Evolutionary conservation across 2,888 invertebrate genomes (phyloP), one percentile per base, ranked within the genome.

Genomic region (Drosophila recens): DNA sequence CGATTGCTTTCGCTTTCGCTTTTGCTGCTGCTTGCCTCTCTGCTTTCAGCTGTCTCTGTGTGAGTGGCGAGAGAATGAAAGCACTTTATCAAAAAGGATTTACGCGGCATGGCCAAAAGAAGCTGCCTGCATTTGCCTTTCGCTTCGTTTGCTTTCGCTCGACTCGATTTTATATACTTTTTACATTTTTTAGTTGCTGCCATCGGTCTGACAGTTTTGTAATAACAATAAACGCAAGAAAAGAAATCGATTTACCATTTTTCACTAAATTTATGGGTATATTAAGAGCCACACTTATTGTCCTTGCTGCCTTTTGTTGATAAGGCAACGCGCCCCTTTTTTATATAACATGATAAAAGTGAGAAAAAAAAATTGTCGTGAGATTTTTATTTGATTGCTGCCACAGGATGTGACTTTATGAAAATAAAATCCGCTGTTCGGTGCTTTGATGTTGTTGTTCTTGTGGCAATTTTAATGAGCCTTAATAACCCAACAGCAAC

Each of bases 21-120:
- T 27, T 30, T 33, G 23, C 57, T 27, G 17, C 10, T 9, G 43
- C 46, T 56, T 33, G 36, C 15, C 53, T 20, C 66, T 75, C 40
- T 62, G 43, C n/a, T 46, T 40, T 49, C 27, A 20, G 43, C 34
- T 45, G 34, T 58, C 56, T 15, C 11, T 42, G 57, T 45, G 48
- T 54, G 51, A 65, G 57, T 48, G 65, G 38, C 48, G 23, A 54
- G 54, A 75, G 82, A 87, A 75, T 72, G 83, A 76, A 83, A 80
- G 82, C 79, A 83, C 87, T 87, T 87, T 87, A 87, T 87, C 87
- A 87, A 87, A 82, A 84, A 82, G 87, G 87, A 87, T 87, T 87
- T 87, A 72, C 79, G 67, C 59, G 52, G 77, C 54, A 15, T 20
- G 76, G 70, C 57, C 71, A 51, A 71, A 38, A 34, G 58, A 42